A percentile compares a stretch with the other conserved stretches of the same genome.
These are phyloP conservation scores for Lycophotia porphyrea DNA, from an alignment of 2,888 invertebrate species.

Conservation along the genomic window DNA sequence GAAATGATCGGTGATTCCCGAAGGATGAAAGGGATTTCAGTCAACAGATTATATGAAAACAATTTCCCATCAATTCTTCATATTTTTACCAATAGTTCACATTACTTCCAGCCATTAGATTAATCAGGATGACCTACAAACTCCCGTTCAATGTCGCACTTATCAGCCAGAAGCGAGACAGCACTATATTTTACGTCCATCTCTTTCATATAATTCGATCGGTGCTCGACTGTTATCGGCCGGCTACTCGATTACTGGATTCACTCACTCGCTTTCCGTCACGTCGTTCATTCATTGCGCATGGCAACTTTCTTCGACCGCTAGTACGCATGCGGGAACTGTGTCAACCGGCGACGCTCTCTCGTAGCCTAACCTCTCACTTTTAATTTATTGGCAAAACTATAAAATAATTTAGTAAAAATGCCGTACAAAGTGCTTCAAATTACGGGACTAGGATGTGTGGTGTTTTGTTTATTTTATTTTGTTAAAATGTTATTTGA, in stretches of 20 bases:
- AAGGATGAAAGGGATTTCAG: background rate
- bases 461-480: conserved; percentile 72
- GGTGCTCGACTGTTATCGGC: conserved; percentile 65
- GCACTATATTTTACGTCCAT: conserved; percentile 56
- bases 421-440: conserved; percentile 75
- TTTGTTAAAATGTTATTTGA: conserved; percentile 73
- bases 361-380: conserved; percentile 81
- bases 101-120: conserved; percentile 1
- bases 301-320: conserved; percentile 85
- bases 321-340: conserved; percentile 86
- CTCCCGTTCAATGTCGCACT: conserved; percentile 40
- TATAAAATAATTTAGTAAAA: conserved; percentile 49
- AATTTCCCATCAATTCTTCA: background rate
- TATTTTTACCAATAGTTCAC: background rate
- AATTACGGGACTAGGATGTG: conserved; percentile 85
- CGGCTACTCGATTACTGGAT: conserved; percentile 57
- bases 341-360: conserved; percentile 81
- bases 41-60: background rate
- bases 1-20: background rate
- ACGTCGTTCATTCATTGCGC: conserved; percentile 75
- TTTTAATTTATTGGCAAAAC: conserved; percentile 64
- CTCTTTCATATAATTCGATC: conserved; percentile 63
- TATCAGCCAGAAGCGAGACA: conserved; percentile 65
- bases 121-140: conserved; percentile 61
- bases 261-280: conserved; percentile 63